These are phyloP conservation scores for Clarias pachynema DNA, from an alignment of 2,797 vertebrate species.

Conservation along the genomic window DNA sequence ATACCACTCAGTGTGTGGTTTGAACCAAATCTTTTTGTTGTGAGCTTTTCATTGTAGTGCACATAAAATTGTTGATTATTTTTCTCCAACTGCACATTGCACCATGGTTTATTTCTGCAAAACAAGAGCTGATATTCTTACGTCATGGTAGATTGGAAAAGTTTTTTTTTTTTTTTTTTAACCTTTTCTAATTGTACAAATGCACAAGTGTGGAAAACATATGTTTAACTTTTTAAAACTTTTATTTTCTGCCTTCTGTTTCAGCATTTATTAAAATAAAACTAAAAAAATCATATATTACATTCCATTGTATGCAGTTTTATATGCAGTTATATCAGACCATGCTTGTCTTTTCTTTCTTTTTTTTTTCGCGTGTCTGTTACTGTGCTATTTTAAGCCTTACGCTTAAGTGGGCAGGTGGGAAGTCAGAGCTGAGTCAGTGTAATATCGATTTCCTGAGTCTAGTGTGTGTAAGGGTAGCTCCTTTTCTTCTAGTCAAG, in stretches of 20 bases:
- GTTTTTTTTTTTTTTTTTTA: neutral
- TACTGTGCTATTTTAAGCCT: conserved; percentile 28
- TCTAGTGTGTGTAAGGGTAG: conserved; percentile 5
- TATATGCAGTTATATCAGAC: neutral
- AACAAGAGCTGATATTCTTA: neutral
- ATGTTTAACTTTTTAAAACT: neutral
- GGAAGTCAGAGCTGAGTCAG: conserved; percentile 22
- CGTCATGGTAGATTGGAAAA: neutral
- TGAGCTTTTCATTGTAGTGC: neutral
- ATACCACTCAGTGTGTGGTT: too few relatives aligned
- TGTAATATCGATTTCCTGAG: conserved; percentile 4
- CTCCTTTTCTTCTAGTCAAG: conserved; percentile 3
- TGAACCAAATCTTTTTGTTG: neutral
- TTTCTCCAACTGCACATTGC: neutral
- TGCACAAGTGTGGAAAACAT: neutral
- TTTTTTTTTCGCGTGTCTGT: neutral
- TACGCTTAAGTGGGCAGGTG: conserved; percentile 4
- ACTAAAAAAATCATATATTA: neutral
- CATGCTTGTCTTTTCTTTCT: neutral
- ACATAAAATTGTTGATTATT: neutral
- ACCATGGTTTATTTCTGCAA: neutral
- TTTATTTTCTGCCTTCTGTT: too few relatives aligned
- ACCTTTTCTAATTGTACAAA: neutral
- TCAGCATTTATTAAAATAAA: too few relatives aligned
- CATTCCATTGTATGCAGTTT: neutral